phyloP scores from a whole-genome alignment of 2,797 vertebrate species.

The Bryconaethiops microstoma region DNA sequence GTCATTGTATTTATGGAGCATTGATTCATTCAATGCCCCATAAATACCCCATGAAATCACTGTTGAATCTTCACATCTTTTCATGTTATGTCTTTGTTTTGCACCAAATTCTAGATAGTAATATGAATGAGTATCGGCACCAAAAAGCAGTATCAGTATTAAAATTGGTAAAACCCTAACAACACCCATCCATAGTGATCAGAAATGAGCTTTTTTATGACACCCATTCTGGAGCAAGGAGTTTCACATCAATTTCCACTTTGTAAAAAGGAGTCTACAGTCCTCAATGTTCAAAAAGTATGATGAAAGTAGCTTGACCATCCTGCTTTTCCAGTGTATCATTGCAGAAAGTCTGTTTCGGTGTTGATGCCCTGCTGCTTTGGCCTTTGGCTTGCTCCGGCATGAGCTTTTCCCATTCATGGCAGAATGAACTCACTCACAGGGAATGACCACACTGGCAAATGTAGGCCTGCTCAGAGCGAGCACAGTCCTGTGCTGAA shows the following conservation, averaged over 20 bases:
- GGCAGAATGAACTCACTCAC: constrained; percentile 23
- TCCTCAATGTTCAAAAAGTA: not conserved
- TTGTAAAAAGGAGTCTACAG: not conserved
- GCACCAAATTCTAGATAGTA: too few relatives aligned
- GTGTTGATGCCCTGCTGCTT: constrained; percentile 29
- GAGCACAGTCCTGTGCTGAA: constrained; percentile 25
- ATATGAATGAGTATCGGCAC: too few relatives aligned
- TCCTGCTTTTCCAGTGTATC: constrained; percentile 1
- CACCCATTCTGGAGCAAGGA: not conserved
- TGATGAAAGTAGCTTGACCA: not conserved
- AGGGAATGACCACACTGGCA: constrained; percentile 5
- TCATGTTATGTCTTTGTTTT: too few relatives aligned
- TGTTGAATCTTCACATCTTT: too few relatives aligned
- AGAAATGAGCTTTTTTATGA: not conserved
- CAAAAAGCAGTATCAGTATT: too few relatives aligned
- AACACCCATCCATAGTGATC: not conserved
- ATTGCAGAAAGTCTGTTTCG: constrained; percentile 28
- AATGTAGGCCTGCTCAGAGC: constrained; percentile 12
- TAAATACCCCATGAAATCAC: too few relatives aligned
- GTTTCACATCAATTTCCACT: constrained; percentile 10
- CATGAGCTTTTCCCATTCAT: constrained; percentile 37
- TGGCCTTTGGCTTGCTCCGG: constrained; percentile 32
- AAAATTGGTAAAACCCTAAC: too few relatives aligned
- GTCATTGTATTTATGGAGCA: too few relatives aligned
- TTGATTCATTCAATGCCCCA: too few relatives aligned